Evolutionary conservation across 2,888 invertebrate genomes (phyloP), one percentile per base, ranked within the genome.

Genomic region (Xestia c-nigrum): DNA sequence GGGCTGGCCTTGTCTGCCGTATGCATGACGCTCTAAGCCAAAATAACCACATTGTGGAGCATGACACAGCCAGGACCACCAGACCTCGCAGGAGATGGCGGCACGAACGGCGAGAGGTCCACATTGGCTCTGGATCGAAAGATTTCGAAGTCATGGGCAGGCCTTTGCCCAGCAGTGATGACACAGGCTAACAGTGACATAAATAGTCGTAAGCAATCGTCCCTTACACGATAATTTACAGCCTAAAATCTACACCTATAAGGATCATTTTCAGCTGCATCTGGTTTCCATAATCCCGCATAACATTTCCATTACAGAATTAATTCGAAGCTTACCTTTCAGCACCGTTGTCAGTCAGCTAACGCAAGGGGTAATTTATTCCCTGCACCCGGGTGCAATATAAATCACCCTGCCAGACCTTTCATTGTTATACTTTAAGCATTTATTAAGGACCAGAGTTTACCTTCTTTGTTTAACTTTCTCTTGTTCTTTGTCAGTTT

Each of bases 301-400:
- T 63, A 61, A 40, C 40, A 47, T 67, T 57, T 55, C 12, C 40
- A 40, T 46, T 46, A 70, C 72, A 70, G 40, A 64, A 68, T 80
- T 67, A 75, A 46, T 40, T 47, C 21, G 5, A 43, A 24, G 70
- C 68, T 63, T 69, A 64, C 77, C 74, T 75, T 70, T 72, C 76
- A 71, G 66, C 67, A 43, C 38, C 21, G 46, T 31, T 50, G 75
- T 65, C 68, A n/a, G 38, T 73, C 9, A 5, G 12, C 74, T 76
- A 72, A 75, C 72, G 59, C 63, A 24, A 72, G 66, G 61, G 57
- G 66, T 76, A 81, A 86, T 87, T 79, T 88, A 86, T 84, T 78
- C 77, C 65, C 7, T 87, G 70, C 83, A 77, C 52, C 79, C 72
- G 74, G 78, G 75, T 81, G 88, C 88, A 84, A 68, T 68, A 84